Conservation (phyloP, 2,113 vertebrate species). For the Passer domesticus region DNA sequence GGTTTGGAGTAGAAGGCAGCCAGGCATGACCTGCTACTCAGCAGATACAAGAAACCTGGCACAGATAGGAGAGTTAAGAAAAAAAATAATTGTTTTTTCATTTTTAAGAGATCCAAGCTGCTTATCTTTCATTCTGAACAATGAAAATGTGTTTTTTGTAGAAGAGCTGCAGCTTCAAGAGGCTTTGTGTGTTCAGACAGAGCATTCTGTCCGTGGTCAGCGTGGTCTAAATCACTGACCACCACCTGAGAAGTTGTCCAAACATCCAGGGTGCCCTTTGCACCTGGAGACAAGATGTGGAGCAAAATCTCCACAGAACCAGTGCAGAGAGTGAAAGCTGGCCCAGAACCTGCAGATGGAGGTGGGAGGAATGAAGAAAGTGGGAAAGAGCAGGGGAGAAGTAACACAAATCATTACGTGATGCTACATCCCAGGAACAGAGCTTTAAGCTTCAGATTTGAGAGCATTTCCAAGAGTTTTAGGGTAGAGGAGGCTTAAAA, state of each 20-base stretch:
- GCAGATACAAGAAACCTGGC: background rate
- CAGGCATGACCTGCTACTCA: background rate
- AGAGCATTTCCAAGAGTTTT: background rate
- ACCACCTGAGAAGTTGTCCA: background rate
- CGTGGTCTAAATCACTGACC: background rate
- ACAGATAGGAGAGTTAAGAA: background rate
- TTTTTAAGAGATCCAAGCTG: background rate
- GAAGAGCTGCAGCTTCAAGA: background rate
- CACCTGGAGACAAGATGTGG: background rate
- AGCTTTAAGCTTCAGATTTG: background rate
- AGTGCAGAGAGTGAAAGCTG: background rate
- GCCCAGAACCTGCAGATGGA: background rate
- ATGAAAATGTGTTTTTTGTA: fast-evolving
- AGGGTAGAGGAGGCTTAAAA: background rate
- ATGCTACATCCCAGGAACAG: background rate
- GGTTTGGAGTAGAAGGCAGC: fast-evolving
- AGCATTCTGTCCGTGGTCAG: background rate
- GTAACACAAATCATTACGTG: background rate
- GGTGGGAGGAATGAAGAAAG: background rate
- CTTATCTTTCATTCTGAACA: background rate
- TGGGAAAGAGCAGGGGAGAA: background rate
- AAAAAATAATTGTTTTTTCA: fast-evolving
- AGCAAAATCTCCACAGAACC: background rate
- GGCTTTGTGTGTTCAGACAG: background rate
- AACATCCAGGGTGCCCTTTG: background rate